These are phyloP conservation scores for Ceuthmochares aereus DNA, from an alignment of 2,113 vertebrate genomes.

Conservation along the genomic window DNA sequence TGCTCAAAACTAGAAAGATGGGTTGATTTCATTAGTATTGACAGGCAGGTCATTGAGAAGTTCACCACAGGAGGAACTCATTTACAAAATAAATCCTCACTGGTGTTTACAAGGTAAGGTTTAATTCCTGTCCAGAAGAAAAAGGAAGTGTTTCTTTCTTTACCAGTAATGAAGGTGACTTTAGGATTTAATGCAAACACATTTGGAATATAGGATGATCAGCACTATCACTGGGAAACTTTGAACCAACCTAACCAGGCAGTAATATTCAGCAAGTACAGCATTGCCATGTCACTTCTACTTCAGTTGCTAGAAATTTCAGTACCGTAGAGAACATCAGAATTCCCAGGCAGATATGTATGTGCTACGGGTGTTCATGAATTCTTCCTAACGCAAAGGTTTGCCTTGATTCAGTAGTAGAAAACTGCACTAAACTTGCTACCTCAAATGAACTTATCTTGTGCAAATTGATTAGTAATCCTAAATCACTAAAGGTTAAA, in stretches of 20 bases:
- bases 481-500: not conserved
- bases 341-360: not conserved
- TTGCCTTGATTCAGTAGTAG: not conserved
- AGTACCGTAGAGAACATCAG: not conserved
- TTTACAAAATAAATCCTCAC: constrained; percentile 21
- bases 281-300: not conserved
- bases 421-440: not conserved
- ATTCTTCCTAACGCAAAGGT: not conserved
- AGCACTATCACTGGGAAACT: not conserved
- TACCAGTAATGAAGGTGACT: not conserved
- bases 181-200: not conserved
- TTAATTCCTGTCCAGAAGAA: constrained; percentile 14
- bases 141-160: not conserved
- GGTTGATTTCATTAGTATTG: constrained; percentile 51
- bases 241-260: not conserved
- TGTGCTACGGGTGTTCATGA: not conserved
- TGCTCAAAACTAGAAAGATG: constrained; percentile 33
- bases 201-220: not conserved
- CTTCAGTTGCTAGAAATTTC: not conserved
- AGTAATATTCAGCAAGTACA: not conserved
- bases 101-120: constrained; percentile 18
- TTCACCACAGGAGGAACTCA: not conserved
- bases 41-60: not conserved
- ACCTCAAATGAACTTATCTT: not conserved
- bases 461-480: not conserved